phyloP scores from a whole-genome alignment of 2,888 invertebrate genomes.

The Allygus modestus region DNA sequence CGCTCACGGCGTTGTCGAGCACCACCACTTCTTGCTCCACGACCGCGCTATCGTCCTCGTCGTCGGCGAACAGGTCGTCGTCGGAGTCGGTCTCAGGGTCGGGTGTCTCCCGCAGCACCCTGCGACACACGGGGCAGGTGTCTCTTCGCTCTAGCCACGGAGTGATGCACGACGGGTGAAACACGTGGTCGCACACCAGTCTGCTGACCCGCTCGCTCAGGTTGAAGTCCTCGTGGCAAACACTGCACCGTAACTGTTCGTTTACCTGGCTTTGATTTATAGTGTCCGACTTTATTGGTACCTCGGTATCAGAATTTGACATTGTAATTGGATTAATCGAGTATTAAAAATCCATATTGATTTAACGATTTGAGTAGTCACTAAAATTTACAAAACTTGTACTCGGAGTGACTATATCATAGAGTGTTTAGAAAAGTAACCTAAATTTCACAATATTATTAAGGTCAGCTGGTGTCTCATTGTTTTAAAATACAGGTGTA shows the following conservation, averaged over 20 bases:
- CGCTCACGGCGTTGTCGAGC: slow-evolving; percentile 1
- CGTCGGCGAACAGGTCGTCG: slow-evolving; percentile 16
- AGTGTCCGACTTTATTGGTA: neutral
- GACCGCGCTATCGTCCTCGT: slow-evolving; percentile 1
- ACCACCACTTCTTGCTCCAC: neutral
- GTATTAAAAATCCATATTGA: neutral
- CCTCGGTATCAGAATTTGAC: neutral
- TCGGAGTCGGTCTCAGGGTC: neutral
- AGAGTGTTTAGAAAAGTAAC: neutral
- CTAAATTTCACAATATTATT: neutral
- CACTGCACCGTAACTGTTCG: neutral
- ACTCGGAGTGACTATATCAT: slow-evolving; percentile 14
- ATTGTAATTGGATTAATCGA: neutral
- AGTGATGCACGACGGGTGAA: slow-evolving; percentile 4
- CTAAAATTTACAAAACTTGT: slow-evolving; percentile 1
- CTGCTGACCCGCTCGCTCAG: neutral
- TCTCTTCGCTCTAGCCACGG: slow-evolving; percentile 4
- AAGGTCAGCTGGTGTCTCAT: neutral
- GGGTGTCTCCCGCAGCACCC: neutral
- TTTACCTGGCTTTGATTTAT: neutral
- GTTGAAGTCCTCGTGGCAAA: neutral
- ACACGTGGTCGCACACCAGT: slow-evolving; percentile 34
- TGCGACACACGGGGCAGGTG: slow-evolving; percentile 28
- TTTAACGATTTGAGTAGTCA: neutral
- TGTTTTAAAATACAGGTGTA: neutral